Evolutionary conservation across 2,113 vertebrate species (phyloP).

Genomic region (Canis aureus): DNA sequence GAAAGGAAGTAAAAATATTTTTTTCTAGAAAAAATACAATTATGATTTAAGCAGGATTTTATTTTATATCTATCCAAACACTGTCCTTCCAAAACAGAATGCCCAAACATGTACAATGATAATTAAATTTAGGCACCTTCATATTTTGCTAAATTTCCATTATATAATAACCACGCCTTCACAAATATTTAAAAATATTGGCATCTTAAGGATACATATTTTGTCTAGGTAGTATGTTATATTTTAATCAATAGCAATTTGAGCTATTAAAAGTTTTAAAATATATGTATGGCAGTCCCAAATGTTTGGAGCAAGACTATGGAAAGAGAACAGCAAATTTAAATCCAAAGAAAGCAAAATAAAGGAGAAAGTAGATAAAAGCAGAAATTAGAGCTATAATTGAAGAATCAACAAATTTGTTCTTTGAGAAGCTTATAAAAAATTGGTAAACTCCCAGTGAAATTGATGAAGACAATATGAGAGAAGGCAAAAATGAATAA

Average conservation of each 20-base stretch:
- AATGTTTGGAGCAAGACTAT: not conserved
- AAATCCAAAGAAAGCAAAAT: not conserved
- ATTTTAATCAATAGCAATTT: not conserved
- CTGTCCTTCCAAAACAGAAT: not conserved
- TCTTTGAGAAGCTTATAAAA: not conserved
- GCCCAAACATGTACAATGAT: not conserved
- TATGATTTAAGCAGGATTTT: not conserved
- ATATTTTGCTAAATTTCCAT: not conserved
- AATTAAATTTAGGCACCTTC: not conserved
- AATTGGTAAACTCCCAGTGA: not conserved
- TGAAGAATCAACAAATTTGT: not conserved
- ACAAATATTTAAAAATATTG: slow-evolving; percentile 17
- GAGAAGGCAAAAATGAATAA: not conserved
- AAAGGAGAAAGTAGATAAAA: not conserved
- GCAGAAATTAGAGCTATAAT: not conserved
- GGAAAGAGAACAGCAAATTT: not conserved
- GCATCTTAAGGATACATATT: not conserved
- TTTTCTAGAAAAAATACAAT: not conserved
- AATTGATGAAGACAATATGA: not conserved
- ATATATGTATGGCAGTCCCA: not conserved
- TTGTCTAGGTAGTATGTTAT: not conserved
- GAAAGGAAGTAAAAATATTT: not conserved
- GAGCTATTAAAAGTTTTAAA: not conserved
- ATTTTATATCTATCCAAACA: not conserved
- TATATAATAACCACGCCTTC: not conserved